phyloP scores from a whole-genome alignment of 1,140 invertebrate species.

The Pteromalus puparum region DNA sequence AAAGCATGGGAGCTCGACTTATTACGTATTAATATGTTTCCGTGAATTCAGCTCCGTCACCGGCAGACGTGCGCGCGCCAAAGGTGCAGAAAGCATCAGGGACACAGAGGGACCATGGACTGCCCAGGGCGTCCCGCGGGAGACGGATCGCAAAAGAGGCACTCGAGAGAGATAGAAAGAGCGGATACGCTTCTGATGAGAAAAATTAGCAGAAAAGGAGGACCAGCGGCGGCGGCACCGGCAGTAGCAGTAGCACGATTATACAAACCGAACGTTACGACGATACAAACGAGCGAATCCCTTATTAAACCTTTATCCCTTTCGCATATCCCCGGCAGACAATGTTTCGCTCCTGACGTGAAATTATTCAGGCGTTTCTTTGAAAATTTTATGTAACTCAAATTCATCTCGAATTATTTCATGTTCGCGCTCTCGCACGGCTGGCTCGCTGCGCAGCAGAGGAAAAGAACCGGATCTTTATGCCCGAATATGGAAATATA shows the following conservation, averaged over 20 bases:
- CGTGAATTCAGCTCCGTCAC: conserved; percentile 59
- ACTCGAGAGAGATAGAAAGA: conserved; percentile 36
- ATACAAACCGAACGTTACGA: conserved; percentile 43
- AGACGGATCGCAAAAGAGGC: conserved; percentile 55
- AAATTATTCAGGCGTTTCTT: conserved; percentile 43
- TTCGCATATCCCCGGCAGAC: not conserved
- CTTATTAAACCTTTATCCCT: conserved; percentile 48
- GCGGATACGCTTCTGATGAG: conserved; percentile 42
- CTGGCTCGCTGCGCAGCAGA: not conserved
- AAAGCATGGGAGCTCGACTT: conserved; percentile 55
- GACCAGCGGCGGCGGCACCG: not conserved
- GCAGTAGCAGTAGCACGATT: not conserved
- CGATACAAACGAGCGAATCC: conserved; percentile 34
- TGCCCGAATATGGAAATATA: not conserved
- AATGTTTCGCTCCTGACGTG: conserved; percentile 12
- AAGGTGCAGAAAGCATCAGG: conserved; percentile 53
- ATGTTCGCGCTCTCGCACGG: not conserved
- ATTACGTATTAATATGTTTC: conserved; percentile 65
- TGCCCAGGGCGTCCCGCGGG: conserved; percentile 65
- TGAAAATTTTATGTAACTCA: conserved; percentile 35
- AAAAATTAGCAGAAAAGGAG: conserved; percentile 50
- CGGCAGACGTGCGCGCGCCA: conserved; percentile 54
- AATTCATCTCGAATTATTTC: conserved; percentile 37
- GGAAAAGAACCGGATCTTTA: not conserved
- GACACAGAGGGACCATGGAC: conserved; percentile 53